Evolutionary conservation across 2,113 vertebrate genomes (phyloP).

Genomic region (Arvicanthis niloticus): DNA sequence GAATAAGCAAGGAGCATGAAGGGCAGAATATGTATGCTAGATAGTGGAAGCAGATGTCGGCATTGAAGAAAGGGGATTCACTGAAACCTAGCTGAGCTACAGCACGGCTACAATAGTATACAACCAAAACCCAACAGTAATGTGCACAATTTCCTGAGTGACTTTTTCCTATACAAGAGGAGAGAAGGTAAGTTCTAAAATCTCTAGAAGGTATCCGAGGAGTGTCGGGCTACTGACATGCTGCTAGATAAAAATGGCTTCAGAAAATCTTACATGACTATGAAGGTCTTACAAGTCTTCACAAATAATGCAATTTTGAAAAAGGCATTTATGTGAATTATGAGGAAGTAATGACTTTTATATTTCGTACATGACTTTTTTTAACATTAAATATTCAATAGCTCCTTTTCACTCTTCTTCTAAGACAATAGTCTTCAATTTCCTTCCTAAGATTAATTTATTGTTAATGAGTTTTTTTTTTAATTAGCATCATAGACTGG

Average conservation of each 20-base stretch:
- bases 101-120: neutral
- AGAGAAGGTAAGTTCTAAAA: neutral
- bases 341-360: conserved; percentile 33
- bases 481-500: neutral
- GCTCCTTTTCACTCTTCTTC: neutral
- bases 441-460: conserved; percentile 44
- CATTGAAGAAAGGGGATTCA: conserved; percentile 51
- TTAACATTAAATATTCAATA: conserved; percentile 38
- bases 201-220: neutral
- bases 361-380: conserved; percentile 28
- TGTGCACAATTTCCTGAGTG: neutral
- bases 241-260: neutral
- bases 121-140: conserved; percentile 49
- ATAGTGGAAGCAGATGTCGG: conserved; percentile 62
- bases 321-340: neutral
- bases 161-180: neutral
- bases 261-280: neutral
- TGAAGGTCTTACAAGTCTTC: conserved; percentile 16
- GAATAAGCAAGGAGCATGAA: conserved; percentile 16
- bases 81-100: conserved; percentile 56
- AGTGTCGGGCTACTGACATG: fast-evolving
- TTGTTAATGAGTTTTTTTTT: conserved; percentile 1
- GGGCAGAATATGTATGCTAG: conserved; percentile 6
- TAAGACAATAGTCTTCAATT: conserved; percentile 43
- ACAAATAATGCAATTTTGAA: conserved; percentile 17